Evolutionary conservation across 2,113 vertebrate species (phyloP).

Genomic region (Sinocyclocheilus grahami): DNA sequence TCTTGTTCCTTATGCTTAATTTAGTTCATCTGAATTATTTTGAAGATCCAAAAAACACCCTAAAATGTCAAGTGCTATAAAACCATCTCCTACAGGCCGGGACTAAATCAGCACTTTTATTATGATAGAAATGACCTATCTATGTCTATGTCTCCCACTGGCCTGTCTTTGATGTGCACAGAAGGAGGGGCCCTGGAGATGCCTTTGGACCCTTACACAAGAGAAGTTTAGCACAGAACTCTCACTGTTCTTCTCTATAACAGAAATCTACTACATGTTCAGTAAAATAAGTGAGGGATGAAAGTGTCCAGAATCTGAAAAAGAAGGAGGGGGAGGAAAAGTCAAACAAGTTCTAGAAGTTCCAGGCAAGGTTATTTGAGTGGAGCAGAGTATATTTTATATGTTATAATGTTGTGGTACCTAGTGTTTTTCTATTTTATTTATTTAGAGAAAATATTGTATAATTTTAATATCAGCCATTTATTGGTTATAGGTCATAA

Average conservation of each 20-base stretch:
- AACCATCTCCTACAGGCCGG: conserved; percentile 1
- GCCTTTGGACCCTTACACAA: conserved; percentile 6
- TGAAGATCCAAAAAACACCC: not conserved
- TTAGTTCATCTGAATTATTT: not conserved
- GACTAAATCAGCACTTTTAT: conserved; percentile 40
- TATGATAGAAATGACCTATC: conserved; percentile 26
- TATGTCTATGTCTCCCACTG: conserved; percentile 7
- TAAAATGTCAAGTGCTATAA: not conserved
- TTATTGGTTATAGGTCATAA: no score
- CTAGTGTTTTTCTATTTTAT: no score
- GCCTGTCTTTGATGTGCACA: conserved; percentile 42
- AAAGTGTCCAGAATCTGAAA: not conserved
- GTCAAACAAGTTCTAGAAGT: not conserved
- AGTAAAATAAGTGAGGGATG: not conserved
- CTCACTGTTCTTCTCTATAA: conserved; percentile 27
- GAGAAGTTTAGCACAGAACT: conserved; percentile 28
- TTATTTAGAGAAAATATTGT: no score
- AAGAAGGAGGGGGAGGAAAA: conserved; percentile 12
- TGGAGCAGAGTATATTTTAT: not conserved
- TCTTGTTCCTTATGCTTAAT: not conserved
- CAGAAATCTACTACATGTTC: conserved; percentile 12
- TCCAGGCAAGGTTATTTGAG: conserved; percentile 16
- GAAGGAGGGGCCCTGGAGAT: conserved; percentile 22
- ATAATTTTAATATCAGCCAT: no score
- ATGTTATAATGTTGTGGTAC: no score